Conservation (phyloP, 2,888 invertebrate genomes). For the Caenorhabditis panamensis region DNA sequence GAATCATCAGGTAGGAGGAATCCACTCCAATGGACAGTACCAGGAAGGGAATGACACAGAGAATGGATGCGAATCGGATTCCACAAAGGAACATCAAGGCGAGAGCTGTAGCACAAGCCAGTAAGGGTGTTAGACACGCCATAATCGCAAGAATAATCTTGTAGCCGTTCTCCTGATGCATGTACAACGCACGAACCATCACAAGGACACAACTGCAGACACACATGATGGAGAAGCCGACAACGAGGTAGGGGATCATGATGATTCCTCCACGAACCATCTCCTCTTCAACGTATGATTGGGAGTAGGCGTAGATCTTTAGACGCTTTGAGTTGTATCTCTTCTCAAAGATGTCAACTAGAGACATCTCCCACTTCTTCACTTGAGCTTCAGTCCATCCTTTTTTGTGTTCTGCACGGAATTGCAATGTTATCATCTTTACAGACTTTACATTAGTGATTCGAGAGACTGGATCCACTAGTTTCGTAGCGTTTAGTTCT, state of each 20-base stretch:
- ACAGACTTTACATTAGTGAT: slow-evolving; percentile 75
- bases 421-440: slow-evolving; percentile 75
- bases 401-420: slow-evolving; percentile 74
- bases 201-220: slow-evolving; percentile 74
- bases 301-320: slow-evolving; percentile 72
- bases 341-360: slow-evolving; percentile 75
- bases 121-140: slow-evolving; percentile 77
- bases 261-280: slow-evolving; percentile 75
- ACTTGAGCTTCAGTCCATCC: slow-evolving; percentile 75
- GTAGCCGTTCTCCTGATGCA: slow-evolving; percentile 77
- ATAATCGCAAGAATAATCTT: slow-evolving; percentile 78
- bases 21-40: slow-evolving; percentile 78
- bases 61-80: slow-evolving; percentile 77
- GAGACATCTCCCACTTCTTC: slow-evolving; percentile 76
- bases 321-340: slow-evolving; percentile 71
- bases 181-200: slow-evolving; percentile 75
- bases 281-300: slow-evolving; percentile 78
- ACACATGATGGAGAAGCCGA: slow-evolving; percentile 79
- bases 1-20: slow-evolving; percentile 79
- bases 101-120: slow-evolving; percentile 77
- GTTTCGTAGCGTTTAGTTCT: slow-evolving; percentile 48
- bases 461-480: slow-evolving; percentile 45
- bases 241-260: slow-evolving; percentile 69
- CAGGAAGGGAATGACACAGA: slow-evolving; percentile 79
- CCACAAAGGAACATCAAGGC: slow-evolving; percentile 78